A percentile compares a stretch with the other conserved stretches of the same genome.
Evolutionary conservation across 2,113 vertebrate species (phyloP).

Genomic region (Etheostoma cragini): DNA sequence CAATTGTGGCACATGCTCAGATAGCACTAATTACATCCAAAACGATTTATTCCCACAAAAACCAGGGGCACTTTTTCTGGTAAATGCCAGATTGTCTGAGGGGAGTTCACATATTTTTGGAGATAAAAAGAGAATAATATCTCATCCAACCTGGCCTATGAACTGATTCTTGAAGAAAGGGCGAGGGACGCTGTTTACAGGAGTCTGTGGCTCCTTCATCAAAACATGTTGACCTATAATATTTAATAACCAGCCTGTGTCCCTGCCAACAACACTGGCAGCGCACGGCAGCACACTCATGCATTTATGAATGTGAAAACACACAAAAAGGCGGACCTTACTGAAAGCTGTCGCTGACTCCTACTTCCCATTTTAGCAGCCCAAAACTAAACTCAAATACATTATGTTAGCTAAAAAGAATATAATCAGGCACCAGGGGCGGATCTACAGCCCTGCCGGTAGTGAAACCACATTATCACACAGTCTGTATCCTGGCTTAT

Average conservation of each 20-base stretch:
- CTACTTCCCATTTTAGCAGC: constrained; percentile 27
- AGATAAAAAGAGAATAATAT: constrained; percentile 63
- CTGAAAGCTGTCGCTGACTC: constrained; percentile 32
- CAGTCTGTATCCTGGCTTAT: constrained; percentile 52
- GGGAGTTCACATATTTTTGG: constrained; percentile 63
- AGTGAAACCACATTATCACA: constrained; percentile 48
- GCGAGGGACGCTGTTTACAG: constrained; percentile 53
- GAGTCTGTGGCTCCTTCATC: constrained; percentile 68
- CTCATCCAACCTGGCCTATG: constrained; percentile 50
- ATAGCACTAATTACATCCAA: constrained; percentile 67
- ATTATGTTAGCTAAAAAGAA: not conserved
- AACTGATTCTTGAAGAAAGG: constrained; percentile 60
- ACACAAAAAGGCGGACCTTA: constrained; percentile 24
- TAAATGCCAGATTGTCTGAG: constrained; percentile 74
- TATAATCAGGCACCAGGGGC: constrained; percentile 19
- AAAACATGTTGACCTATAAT: constrained; percentile 78
- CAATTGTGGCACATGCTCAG: constrained; percentile 18
- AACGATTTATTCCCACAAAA: constrained; percentile 63
- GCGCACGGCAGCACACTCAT: constrained; percentile 49
- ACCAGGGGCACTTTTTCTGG: constrained; percentile 57
- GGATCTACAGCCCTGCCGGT: not conserved
- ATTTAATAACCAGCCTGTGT: constrained; percentile 71
- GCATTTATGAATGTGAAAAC: constrained; percentile 69
- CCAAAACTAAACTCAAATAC: constrained; percentile 33
- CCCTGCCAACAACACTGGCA: constrained; percentile 55